phyloP scores from a whole-genome alignment of 2,113 vertebrate genomes.

The Aythya baeri region DNA sequence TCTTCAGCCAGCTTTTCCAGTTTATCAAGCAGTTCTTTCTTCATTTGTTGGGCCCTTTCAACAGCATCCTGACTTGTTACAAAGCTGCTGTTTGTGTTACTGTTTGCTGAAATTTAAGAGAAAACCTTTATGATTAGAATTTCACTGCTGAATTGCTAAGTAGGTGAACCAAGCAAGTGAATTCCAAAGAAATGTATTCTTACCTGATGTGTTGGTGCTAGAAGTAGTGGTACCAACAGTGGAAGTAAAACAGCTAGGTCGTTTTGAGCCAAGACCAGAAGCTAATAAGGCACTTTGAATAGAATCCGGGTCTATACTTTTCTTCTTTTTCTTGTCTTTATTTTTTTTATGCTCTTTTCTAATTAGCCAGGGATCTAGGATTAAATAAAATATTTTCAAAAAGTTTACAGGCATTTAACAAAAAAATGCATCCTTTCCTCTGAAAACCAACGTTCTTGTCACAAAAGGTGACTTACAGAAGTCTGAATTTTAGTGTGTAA shows the following conservation, averaged over 20 bases:
- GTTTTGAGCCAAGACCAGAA: constrained; percentile 93
- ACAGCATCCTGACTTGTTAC: constrained; percentile 96
- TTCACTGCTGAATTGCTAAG: background rate
- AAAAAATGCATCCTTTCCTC: background rate
- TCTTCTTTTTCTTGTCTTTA: constrained; percentile 93
- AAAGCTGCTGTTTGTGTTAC: constrained; percentile 85
- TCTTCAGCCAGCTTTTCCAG: constrained; percentile 91
- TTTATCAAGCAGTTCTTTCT: constrained; percentile 89
- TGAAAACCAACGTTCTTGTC: background rate
- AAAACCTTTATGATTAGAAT: background rate
- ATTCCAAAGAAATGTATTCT: background rate
- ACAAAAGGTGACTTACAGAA: background rate
- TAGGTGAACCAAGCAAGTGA: background rate
- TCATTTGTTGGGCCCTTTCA: constrained; percentile 96
- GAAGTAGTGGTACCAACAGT: constrained; percentile 78
- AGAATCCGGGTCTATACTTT: constrained; percentile 95
- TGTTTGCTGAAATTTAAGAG: constrained; percentile 77
- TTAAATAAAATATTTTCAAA: background rate
- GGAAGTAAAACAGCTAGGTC: constrained; percentile 89
- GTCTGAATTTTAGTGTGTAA: background rate
- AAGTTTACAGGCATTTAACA: background rate
- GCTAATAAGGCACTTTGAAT: constrained; percentile 99
- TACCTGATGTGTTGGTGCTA: constrained; percentile 77
- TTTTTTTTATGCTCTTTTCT: constrained; percentile 96
- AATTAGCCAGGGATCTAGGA: constrained; percentile 94